Conservation (phyloP, 64 coral and sea anemone species). For the Montipora capricornis region DNA sequence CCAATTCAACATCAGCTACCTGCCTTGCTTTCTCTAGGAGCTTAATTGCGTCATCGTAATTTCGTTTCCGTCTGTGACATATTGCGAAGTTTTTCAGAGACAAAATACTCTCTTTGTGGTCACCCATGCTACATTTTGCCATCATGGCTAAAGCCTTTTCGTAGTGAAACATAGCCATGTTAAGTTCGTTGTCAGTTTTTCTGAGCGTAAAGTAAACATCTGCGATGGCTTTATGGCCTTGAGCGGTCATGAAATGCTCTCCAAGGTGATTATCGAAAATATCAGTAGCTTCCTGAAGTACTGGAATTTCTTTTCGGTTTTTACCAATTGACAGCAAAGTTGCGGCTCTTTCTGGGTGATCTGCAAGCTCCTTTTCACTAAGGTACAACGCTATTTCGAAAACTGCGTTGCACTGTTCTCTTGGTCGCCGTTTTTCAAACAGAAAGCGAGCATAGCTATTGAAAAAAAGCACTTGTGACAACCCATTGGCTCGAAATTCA, state of each 20-base stretch:
- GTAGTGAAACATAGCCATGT: background rate
- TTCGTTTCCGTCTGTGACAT: background rate
- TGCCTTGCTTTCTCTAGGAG: background rate
- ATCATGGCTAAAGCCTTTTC: constrained; percentile 4
- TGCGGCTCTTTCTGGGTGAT: constrained; percentile 10
- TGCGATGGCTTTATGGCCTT: constrained; percentile 37
- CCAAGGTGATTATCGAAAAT: background rate
- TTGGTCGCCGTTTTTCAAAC: background rate
- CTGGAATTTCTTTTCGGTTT: background rate
- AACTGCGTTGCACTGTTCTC: background rate
- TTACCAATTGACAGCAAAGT: background rate
- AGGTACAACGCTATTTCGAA: background rate
- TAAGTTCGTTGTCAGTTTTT: background rate
- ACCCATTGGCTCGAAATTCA: constrained; percentile 10
- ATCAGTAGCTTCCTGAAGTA: background rate
- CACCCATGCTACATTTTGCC: background rate
- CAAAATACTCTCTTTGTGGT: constrained; percentile 24
- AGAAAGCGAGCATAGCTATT: constrained; percentile 52
- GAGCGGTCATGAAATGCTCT: constrained; percentile 25
- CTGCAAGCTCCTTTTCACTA: background rate
- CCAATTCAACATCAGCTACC: constrained; percentile 14
- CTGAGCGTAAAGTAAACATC: constrained; percentile 9
- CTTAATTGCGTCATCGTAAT: background rate
- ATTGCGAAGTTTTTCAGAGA: constrained; percentile 7
- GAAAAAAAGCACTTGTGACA: constrained; percentile 28